Evolutionary conservation across 2,113 vertebrate species (phyloP).

Genomic region (Sinosuthora webbiana): DNA sequence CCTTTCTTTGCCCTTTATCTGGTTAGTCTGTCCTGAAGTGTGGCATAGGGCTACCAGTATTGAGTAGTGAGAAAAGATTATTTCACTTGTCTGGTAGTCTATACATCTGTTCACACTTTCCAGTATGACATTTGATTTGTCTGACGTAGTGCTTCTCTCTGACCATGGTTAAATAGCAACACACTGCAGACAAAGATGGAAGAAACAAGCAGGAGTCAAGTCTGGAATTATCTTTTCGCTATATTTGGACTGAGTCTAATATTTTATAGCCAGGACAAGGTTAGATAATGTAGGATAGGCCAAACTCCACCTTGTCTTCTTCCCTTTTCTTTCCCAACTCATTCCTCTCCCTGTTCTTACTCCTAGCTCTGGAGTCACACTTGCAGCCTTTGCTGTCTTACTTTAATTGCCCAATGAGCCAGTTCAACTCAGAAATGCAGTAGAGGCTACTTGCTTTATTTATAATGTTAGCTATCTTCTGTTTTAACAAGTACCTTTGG

Average conservation of each 20-base stretch:
- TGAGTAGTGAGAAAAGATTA: background rate
- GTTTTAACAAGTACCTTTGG: background rate
- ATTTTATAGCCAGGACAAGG: background rate
- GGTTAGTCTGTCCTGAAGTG: background rate
- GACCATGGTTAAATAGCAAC: background rate
- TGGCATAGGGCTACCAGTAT: background rate
- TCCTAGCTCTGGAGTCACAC: background rate
- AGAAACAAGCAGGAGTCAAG: background rate
- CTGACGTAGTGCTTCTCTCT: background rate
- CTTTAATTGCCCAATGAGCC: background rate
- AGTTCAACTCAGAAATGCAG: background rate
- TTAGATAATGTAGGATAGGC: background rate
- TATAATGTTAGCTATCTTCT: background rate
- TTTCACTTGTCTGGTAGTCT: conserved; percentile 6
- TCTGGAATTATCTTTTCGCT: background rate
- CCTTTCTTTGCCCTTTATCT: background rate
- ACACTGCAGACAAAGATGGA: background rate
- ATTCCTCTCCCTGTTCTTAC: background rate
- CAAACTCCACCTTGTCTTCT: background rate
- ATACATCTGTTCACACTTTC: conserved; percentile 6
- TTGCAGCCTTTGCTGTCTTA: background rate
- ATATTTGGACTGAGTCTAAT: background rate
- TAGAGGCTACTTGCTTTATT: background rate
- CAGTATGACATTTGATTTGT: background rate
- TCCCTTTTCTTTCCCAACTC: background rate